Conservation (phyloP, 2,113 vertebrate genomes). For the Dolichallabes microphthalmus region DNA sequence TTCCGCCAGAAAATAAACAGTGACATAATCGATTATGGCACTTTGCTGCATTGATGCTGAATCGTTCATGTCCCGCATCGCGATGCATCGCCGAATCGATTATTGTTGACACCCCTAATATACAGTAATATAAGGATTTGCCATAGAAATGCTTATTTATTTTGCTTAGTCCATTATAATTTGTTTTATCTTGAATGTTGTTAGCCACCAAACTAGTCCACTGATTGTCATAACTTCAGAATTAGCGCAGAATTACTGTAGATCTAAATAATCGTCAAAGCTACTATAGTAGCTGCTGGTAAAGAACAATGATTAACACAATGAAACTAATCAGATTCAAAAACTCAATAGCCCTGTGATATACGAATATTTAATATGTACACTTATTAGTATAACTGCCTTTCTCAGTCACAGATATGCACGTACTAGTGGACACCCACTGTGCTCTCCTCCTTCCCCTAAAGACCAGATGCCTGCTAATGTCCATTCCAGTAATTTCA, state of each 20-base stretch:
- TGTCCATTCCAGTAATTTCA: conserved; percentile 58
- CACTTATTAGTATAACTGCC: background rate
- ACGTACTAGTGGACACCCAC: background rate
- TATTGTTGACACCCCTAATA: too few species aligned
- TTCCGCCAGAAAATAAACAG: too few species aligned
- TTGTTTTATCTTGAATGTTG: background rate
- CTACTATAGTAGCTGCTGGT: too few species aligned
- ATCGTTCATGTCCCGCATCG: too few species aligned
- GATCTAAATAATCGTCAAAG: too few species aligned
- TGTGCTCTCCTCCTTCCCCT: background rate
- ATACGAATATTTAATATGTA: background rate
- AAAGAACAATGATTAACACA: background rate
- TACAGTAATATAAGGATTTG: background rate
- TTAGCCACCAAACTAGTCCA: background rate
- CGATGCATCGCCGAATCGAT: too few species aligned
- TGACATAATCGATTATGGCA: too few species aligned
- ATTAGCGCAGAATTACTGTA: background rate
- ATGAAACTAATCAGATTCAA: background rate
- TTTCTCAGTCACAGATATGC: conserved; percentile 4
- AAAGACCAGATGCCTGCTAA: conserved; percentile 12
- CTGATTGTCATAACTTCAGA: background rate
- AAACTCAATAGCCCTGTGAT: background rate
- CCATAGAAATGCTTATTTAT: background rate
- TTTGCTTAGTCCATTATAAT: background rate
- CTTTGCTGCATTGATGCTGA: too few species aligned